phyloP scores from a whole-genome alignment of 2,888 invertebrate species.

The Ochlodes sylvanus region DNA sequence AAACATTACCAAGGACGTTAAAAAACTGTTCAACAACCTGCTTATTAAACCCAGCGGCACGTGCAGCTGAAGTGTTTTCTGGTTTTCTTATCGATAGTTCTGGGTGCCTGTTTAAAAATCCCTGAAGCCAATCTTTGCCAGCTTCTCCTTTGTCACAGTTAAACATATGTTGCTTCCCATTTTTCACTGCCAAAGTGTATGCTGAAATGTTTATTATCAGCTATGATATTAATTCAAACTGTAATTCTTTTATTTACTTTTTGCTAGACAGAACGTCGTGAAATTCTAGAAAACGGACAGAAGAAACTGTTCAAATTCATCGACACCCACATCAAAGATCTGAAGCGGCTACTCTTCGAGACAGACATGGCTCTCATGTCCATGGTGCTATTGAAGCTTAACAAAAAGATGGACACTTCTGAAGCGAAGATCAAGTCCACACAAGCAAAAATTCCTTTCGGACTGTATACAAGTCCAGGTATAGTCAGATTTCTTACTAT shows the following conservation, averaged over 20 bases:
- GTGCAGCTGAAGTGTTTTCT: too few species aligned
- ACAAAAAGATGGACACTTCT: constrained; percentile 80
- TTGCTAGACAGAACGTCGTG: constrained; percentile 64
- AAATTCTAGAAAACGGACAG: constrained; percentile 62
- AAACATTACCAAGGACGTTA: too few species aligned
- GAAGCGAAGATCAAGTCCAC: constrained; percentile 75
- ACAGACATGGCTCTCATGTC: constrained; percentile 78
- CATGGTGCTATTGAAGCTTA: constrained; percentile 74
- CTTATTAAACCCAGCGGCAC: too few species aligned
- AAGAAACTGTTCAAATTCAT: constrained; percentile 69
- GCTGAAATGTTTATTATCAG: too few species aligned
- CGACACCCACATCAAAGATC: constrained; percentile 69
- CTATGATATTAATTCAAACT: too few species aligned
- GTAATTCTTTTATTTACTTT: neutral
- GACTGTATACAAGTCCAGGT: constrained; percentile 78
- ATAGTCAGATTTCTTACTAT: neutral
- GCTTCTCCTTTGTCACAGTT: too few species aligned
- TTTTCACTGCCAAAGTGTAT: too few species aligned
- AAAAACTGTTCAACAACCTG: too few species aligned
- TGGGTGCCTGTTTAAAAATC: too few species aligned
- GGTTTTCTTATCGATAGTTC: too few species aligned
- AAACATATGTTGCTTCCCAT: too few species aligned
- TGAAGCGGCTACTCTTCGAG: constrained; percentile 72
- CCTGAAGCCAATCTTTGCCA: too few species aligned
- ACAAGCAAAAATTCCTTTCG: constrained; percentile 78